A percentile compares a stretch with the other conserved stretches of the same genome.
Conservation (phyloP, 2,888 invertebrate genomes). For the Hydrotaea cyrtoneurina region DNA sequence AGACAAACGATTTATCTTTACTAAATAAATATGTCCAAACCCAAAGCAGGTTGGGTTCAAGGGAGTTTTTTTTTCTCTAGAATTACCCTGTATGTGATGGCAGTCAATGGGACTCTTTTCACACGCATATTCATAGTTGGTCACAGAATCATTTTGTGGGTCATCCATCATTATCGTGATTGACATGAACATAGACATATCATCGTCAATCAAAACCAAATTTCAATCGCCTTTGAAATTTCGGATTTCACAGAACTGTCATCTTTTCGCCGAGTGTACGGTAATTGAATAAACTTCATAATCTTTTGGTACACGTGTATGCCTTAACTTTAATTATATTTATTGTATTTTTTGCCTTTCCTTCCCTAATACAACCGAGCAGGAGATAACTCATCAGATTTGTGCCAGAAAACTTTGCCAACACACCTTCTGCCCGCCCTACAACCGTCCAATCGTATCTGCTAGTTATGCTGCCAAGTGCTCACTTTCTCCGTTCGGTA, state of each 20-base stretch:
- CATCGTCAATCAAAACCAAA: neutral
- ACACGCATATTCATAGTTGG: no score
- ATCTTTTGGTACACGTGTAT: slow-evolving; percentile 16
- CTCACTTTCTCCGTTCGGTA: neutral
- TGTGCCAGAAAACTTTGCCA: neutral
- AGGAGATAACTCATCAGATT: neutral
- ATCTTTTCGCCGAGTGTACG: neutral
- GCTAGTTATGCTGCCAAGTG: neutral
- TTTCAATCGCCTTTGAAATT: neutral
- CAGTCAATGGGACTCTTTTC: no score
- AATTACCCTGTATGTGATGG: no score
- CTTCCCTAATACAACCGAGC: neutral
- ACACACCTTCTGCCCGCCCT: neutral
- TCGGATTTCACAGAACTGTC: neutral
- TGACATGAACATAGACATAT: neutral
- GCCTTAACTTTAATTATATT: slow-evolving; percentile 11
- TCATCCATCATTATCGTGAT: neutral
- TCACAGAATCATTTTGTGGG: no score
- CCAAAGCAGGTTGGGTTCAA: no score
- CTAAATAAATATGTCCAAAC: no score
- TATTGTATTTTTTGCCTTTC: neutral
- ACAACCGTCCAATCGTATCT: neutral
- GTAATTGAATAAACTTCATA: slow-evolving; percentile 8
- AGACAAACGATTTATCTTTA: no score
- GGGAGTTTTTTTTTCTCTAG: no score